Evolutionary conservation across 1,140 invertebrate species (phyloP).

Genomic region (Neocloeon triangulifer): DNA sequence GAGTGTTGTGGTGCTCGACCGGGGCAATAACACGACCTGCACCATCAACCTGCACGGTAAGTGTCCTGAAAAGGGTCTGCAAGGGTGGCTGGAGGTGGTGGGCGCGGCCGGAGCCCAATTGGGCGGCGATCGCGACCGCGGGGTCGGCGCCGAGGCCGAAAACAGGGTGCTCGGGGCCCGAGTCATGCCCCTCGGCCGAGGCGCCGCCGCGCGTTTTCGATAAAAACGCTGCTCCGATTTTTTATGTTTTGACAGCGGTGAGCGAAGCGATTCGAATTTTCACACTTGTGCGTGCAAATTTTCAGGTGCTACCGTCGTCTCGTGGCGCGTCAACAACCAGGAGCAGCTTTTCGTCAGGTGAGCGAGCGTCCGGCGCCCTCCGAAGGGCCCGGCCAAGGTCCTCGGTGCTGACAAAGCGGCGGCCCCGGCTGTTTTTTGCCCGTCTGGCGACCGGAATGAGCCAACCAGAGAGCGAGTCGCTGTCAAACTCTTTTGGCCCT

Average conservation of each 20-base stretch:
- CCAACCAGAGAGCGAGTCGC: no score
- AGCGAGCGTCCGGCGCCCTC: slow-evolving; percentile 14
- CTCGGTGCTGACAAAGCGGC: slow-evolving; percentile 1
- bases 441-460: no score
- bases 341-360: slow-evolving; percentile 86
- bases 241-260: slow-evolving; percentile 6
- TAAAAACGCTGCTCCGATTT: slow-evolving; percentile 6
- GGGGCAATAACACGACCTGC: slow-evolving; percentile 86
- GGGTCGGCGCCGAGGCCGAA: no score
- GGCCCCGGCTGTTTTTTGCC: slow-evolving; percentile 5
- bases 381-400: slow-evolving; percentile 2
- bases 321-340: slow-evolving; percentile 85
- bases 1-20: slow-evolving; percentile 76
- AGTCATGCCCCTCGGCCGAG: neutral
- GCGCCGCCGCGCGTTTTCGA: slow-evolving; percentile 1
- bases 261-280: slow-evolving; percentile 15
- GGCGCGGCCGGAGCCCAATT: no score
- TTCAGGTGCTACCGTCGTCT: slow-evolving; percentile 78
- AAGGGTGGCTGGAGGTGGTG: no score
- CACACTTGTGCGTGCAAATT: slow-evolving; percentile 17
- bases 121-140: no score
- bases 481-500: no score
- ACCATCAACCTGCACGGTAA: slow-evolving; percentile 85
- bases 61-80: slow-evolving; percentile 18
- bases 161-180: neutral